These are phyloP conservation scores for Dicyrtomina minuta DNA, from an alignment of 2,888 invertebrate species.

Conservation along the genomic window DNA sequence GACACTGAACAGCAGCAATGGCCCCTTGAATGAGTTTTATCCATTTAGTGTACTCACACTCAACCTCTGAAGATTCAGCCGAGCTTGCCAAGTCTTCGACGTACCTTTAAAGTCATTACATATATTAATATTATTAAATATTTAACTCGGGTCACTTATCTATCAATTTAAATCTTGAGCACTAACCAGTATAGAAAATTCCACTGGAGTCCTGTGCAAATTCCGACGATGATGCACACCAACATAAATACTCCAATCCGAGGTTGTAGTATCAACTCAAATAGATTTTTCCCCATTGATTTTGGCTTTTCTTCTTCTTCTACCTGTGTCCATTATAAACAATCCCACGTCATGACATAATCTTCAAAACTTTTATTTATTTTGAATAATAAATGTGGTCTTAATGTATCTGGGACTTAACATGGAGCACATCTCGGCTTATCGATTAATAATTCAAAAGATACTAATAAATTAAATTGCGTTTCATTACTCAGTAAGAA, in stretches of 20 bases:
- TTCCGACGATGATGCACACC: slow-evolving; percentile 79
- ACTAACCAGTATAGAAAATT: slow-evolving; percentile 78
- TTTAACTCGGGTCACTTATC: neutral
- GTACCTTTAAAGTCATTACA: slow-evolving; percentile 33
- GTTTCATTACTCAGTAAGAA: too few relatives aligned
- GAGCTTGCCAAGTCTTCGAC: slow-evolving; percentile 67
- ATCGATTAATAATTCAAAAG: too few relatives aligned
- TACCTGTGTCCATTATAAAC: slow-evolving; percentile 53
- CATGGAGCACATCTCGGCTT: too few relatives aligned
- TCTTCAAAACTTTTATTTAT: too few relatives aligned
- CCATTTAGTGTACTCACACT: slow-evolving; percentile 60
- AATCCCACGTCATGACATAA: slow-evolving; percentile 41
- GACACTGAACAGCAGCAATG: slow-evolving; percentile 75
- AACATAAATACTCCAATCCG: slow-evolving; percentile 72
- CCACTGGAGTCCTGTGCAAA: slow-evolving; percentile 83
- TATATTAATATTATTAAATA: slow-evolving; percentile 20
- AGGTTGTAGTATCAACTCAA: slow-evolving; percentile 65
- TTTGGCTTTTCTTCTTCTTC: slow-evolving; percentile 50
- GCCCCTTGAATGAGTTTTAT: slow-evolving; percentile 73
- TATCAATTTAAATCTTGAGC: neutral
- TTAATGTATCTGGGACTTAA: too few relatives aligned
- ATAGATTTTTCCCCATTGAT: slow-evolving; percentile 65
- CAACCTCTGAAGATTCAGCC: slow-evolving; percentile 54
- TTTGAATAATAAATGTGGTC: too few relatives aligned
- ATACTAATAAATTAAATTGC: too few relatives aligned